Evolutionary conservation across 2,888 invertebrate species (phyloP).

Genomic region (Lagria hirta): DNA sequence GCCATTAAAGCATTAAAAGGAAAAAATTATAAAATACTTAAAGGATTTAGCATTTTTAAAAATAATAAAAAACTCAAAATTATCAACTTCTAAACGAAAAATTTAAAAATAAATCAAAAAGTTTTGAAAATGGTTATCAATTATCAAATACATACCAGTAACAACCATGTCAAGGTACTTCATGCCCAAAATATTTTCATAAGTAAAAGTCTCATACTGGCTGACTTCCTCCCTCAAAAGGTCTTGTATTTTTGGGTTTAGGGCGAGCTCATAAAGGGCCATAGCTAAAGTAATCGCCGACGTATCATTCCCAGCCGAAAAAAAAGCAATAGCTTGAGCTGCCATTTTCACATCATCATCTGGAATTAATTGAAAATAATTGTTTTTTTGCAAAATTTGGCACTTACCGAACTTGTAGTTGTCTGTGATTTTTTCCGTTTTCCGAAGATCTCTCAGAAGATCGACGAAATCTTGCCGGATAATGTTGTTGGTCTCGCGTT

Average conservation of each 20-base stretch:
- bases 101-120: too few species aligned
- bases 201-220: conserved; percentile 4
- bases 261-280: conserved; percentile 13
- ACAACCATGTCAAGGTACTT: conserved; percentile 20
- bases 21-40: too few species aligned
- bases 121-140: too few species aligned
- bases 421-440: too few species aligned
- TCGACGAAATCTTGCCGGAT: conserved; percentile 18
- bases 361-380: too few species aligned
- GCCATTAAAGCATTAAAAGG: too few species aligned
- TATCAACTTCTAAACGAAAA: too few species aligned
- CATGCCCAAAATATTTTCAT: conserved; percentile 8
- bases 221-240: conserved; percentile 12
- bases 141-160: conserved; percentile 11
- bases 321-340: conserved; percentile 44
- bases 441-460: conserved; percentile 11
- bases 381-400: too few species aligned
- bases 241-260: conserved; percentile 10
- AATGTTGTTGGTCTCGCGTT: conserved; percentile 10
- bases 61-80: too few species aligned
- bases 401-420: conserved; percentile 14
- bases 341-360: conserved; percentile 42
- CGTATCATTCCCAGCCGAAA: conserved; percentile 16
- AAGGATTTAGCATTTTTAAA: too few species aligned
- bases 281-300: conserved; percentile 7